Evolutionary conservation across 2,797 vertebrate genomes (phyloP), one percentile per base, ranked within the genome.

Genomic region (Acanthis flammea): DNA sequence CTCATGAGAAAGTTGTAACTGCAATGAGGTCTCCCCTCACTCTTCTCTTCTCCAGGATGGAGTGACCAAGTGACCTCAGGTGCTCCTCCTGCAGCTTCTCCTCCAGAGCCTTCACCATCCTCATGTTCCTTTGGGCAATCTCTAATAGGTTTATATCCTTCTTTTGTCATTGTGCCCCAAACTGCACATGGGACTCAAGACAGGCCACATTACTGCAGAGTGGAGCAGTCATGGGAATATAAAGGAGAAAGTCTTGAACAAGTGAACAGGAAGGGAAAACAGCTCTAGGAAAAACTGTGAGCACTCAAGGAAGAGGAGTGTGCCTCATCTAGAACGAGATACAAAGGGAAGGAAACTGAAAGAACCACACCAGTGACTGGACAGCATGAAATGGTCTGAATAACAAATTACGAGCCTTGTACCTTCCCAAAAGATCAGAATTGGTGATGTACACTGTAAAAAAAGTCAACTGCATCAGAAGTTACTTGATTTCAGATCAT

Each of bases 41-140:
- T 17, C n/a, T 39, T 13, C 45, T 28, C 48, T 37, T 27, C 27
- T 28, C 16, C n/a, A 24, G 62, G 28, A 16, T 45, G 33, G 8
- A 24, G 6, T 7, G 15, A 37, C 8, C 39, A 19, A 75, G 28
- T 1, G 16, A 45, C 16, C 16, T 47, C 47, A 68, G 33, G 10
- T 24, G 4, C 19, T 61, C 19, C 33, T 61, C 47, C 7, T 7
- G 12, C 0, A 0, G 7, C 14, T 53, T 54, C 47, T 18, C 19
- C 24, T 53, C 25, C 22, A 68, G 41, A 14, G 14, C 8, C 19
- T 33, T 41, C 41, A 18, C 24, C 48, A 54, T 41, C 24, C 18
- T 54, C 1, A 1, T 10, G 25, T 7, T 47, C 41, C 30, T 61
- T 47, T 31, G 48, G 41, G 19, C 41, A 47, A 33, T 21, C 6